A percentile compares a stretch with the other conserved stretches of the same genome.
phyloP scores from a whole-genome alignment of 1,140 invertebrate genomes.

The Macrobrachium rosenbergii region DNA sequence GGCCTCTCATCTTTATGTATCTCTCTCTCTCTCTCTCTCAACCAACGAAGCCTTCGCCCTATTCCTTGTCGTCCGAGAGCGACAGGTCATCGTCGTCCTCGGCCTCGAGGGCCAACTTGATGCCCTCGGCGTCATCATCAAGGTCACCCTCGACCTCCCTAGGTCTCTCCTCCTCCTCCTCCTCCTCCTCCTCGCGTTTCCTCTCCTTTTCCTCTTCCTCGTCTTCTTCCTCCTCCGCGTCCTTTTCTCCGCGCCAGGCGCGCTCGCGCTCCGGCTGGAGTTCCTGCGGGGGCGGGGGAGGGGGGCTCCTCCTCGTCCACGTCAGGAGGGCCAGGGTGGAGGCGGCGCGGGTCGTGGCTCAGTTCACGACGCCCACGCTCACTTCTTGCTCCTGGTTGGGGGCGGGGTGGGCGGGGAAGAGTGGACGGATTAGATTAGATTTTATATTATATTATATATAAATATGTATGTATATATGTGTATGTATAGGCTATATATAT shows the following conservation, averaged over 20 bases:
- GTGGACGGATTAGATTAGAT: too few relatives aligned
- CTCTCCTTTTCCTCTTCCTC: not conserved
- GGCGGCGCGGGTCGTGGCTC: conserved; percentile 43
- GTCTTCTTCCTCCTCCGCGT: conserved; percentile 6
- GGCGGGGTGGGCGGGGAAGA: too few relatives aligned
- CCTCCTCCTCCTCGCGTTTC: not conserved
- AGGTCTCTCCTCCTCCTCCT: not conserved
- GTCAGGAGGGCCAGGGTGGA: conserved; percentile 41
- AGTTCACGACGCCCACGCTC: conserved; percentile 48
- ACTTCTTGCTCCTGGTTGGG: conserved; percentile 45
- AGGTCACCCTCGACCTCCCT: too few relatives aligned
- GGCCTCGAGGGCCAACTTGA: too few relatives aligned
- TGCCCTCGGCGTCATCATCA: too few relatives aligned
- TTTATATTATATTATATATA: too few relatives aligned
- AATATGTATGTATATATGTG: too few relatives aligned
- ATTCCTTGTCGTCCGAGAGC: too few relatives aligned
- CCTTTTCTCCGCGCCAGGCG: not conserved
- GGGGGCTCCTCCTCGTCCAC: conserved; percentile 29
- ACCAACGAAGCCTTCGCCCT: too few relatives aligned
- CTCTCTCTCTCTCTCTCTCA: not conserved
- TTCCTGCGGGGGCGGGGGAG: not conserved
- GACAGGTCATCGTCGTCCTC: too few relatives aligned
- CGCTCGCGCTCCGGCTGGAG: not conserved
- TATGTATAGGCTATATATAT: too few relatives aligned
- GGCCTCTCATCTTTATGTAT: not conserved